Evolutionary conservation across 2,113 vertebrate genomes (phyloP).

Genomic region (Oplegnathus fasciatus): DNA sequence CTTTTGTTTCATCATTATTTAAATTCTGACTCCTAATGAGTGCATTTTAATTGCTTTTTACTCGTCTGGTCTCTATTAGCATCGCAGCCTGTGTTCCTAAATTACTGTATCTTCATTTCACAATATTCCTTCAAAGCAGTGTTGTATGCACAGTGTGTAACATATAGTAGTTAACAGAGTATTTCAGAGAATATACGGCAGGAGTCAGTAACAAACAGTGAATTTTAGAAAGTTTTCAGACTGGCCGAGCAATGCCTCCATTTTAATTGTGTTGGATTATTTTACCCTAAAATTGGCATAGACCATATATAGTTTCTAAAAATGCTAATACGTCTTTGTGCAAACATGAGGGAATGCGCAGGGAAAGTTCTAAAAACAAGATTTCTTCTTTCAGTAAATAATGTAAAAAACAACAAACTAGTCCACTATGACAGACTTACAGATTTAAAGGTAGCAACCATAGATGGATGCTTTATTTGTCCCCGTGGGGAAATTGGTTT

Average conservation of each 20-base stretch:
- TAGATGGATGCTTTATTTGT: too few species aligned
- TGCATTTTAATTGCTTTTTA: conserved; percentile 46
- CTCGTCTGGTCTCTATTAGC: neutral
- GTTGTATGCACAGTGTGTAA: neutral
- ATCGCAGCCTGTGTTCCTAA: conserved; percentile 11
- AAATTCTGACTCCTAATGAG: conserved; percentile 47
- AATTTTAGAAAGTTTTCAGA: neutral
- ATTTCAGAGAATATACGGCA: neutral
- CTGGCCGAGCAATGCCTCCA: neutral
- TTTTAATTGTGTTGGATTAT: neutral
- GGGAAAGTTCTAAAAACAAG: neutral
- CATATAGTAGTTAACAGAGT: neutral
- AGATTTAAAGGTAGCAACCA: neutral
- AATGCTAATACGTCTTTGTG: neutral
- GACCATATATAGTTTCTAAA: neutral
- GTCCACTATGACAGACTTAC: too few species aligned
- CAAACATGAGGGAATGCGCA: neutral
- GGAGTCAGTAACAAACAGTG: neutral
- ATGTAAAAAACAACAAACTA: too few species aligned
- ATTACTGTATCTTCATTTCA: conserved; percentile 8
- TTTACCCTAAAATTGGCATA: neutral
- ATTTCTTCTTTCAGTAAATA: too few species aligned
- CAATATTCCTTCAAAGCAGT: conserved; percentile 23
- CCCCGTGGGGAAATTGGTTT: too few species aligned
- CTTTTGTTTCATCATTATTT: conserved; percentile 57